Percentiles rank a stretch among this genome's conserved stretches.
These are phyloP conservation scores for Aplochiton taeniatus DNA, from an alignment of 2,797 vertebrate genomes.

Conservation along the genomic window DNA sequence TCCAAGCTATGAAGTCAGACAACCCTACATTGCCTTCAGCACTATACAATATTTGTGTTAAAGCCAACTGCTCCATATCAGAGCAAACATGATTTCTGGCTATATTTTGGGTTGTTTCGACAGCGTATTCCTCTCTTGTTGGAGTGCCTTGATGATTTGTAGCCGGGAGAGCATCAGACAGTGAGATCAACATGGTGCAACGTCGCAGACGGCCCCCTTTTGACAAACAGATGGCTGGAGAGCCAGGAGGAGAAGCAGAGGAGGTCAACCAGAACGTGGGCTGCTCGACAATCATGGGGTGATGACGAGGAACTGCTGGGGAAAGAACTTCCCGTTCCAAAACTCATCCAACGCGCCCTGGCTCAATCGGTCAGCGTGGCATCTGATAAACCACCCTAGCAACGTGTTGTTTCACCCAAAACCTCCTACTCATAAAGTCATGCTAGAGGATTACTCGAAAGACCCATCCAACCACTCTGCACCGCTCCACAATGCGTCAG, in stretches of 20 bases:
- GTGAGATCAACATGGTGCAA: slow-evolving; percentile 44
- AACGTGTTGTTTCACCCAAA: not conserved
- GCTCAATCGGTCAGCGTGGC: not conserved
- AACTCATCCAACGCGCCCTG: slow-evolving; percentile 25
- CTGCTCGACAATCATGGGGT: slow-evolving; percentile 40
- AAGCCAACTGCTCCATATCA: slow-evolving; percentile 1
- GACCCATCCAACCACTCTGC: no score
- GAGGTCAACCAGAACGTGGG: slow-evolving; percentile 49
- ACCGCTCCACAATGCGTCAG: no score
- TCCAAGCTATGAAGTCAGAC: no score
- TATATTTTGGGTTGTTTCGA: slow-evolving; percentile 45
- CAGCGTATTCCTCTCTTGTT: slow-evolving; percentile 44
- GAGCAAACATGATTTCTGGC: slow-evolving; percentile 53
- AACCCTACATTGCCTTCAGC: no score
- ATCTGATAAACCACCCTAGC: not conserved
- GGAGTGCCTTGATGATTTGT: slow-evolving; percentile 29
- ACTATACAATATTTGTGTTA: no score
- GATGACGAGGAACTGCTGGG: slow-evolving; percentile 44
- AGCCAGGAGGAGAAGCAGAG: slow-evolving; percentile 44
- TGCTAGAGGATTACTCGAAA: no score
- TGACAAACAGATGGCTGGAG: slow-evolving; percentile 54
- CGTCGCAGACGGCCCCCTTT: slow-evolving; percentile 40
- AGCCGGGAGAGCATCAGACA: slow-evolving; percentile 43
- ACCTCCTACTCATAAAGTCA: no score
- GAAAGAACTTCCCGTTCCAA: slow-evolving; percentile 27